phyloP scores from a whole-genome alignment of 2,888 invertebrate genomes.

The Cheilosia grossa region DNA sequence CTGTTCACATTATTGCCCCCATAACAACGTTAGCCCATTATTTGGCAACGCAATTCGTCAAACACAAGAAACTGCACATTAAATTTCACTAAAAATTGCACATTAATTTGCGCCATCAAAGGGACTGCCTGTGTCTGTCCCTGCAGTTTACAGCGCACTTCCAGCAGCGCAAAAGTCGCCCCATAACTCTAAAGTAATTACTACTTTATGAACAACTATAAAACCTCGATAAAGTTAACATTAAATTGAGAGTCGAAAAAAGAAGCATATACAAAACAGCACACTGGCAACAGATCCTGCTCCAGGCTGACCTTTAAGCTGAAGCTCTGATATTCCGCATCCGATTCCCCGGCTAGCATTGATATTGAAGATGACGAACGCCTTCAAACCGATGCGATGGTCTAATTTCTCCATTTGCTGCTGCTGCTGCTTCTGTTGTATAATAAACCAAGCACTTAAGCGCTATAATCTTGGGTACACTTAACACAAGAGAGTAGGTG shows the following conservation, averaged over 20 bases:
- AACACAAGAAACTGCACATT: conserved; percentile 6
- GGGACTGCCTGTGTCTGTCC: conserved; percentile 27
- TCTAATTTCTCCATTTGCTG: conserved; percentile 30
- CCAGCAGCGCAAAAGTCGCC: conserved; percentile 1
- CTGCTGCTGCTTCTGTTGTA: conserved; percentile 27
- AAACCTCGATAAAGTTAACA: conserved; percentile 49
- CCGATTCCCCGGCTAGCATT: neutral
- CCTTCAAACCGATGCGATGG: conserved; percentile 14
- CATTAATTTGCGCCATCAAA: conserved; percentile 39
- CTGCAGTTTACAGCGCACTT: conserved; percentile 20
- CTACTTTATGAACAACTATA: conserved; percentile 55
- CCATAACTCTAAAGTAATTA: conserved; percentile 51
- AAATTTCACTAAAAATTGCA: conserved; percentile 12
- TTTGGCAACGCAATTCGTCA: conserved; percentile 18
- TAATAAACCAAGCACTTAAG: conserved; percentile 63
- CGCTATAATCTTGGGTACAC: conserved; percentile 61
- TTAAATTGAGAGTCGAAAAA: conserved; percentile 17
- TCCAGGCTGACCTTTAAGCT: conserved; percentile 24
- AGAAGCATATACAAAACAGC: neutral
- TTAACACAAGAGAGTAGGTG: conserved; percentile 34
- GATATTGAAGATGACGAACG: conserved; percentile 1
- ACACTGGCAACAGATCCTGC: conserved; percentile 11
- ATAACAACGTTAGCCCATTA: neutral
- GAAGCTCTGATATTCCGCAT: conserved; percentile 1
- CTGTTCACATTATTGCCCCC: conserved; percentile 14